Base-by-base conservation (phyloP, 1,140 invertebrate species). In the Euglossa dilemma region DNA sequence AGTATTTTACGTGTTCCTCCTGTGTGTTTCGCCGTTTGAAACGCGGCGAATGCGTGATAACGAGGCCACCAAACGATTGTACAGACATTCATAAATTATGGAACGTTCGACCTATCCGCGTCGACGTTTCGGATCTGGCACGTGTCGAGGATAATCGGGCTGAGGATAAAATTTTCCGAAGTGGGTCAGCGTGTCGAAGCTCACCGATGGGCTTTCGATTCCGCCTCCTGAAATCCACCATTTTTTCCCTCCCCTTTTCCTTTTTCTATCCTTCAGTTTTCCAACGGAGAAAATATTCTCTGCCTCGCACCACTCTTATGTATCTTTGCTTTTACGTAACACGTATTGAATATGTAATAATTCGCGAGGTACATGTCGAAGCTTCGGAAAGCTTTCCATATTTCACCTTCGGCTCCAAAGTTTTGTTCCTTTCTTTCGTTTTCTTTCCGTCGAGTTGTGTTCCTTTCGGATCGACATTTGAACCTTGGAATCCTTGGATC, bases 61-160 rank as follows among this genome's bases (percentile, higher is more conserved):
- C 25, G 47, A 63, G 73, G 59, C n/a, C 73, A 50, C 11, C n/a
- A 20, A 61, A 61, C 25, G 25, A 36, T 75, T 50, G 23, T 16
- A 16, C 57, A 36, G 36, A 43, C 45, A 14, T 50, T 47, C 11
- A 59, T 71, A 79, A 79, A 79, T 79, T 79, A 79, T 79, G 52
- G 25, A 79, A 79, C 76, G 54, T 50, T 70, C 57, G 76, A 70
- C 54, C 66, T 79, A 59, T 59, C 76, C 12, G 18, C 43, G 76
- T 57, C 54, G 66, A 71, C 66, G 76, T 59, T 79, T 79, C 66
- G 76, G 54, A 71, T 79, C 76, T 79, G 76, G 76, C 76, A 79
- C 52, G 64, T 69, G 76, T 59, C 76, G 76, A 69, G 76, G 76
- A 71, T 79, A 70, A 79, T 79, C 76, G 66, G 70, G 64, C 64